Percentiles rank a stretch among this genome's conserved stretches.
These are phyloP conservation scores for Allolobophora icterica DNA, from an alignment of 2,888 invertebrate species.

Conservation along the genomic window DNA sequence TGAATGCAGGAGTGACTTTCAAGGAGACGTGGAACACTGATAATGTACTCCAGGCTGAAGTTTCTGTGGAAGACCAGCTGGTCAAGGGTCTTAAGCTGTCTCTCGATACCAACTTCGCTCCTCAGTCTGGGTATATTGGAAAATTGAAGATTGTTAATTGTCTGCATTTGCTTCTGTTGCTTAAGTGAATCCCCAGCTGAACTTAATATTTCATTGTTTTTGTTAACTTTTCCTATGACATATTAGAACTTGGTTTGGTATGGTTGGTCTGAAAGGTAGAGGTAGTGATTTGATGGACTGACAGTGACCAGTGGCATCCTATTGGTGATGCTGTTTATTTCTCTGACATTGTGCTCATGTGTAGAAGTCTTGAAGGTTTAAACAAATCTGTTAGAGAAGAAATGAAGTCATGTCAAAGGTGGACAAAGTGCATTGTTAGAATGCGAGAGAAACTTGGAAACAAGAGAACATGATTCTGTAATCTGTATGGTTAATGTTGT, in stretches of 20 bases:
- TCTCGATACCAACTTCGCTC: slow-evolving; percentile 90
- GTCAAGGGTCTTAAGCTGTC: slow-evolving; percentile 89
- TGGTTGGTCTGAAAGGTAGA: not conserved
- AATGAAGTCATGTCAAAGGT: not conserved
- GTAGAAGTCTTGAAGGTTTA: not conserved
- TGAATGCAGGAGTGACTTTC: slow-evolving; percentile 77
- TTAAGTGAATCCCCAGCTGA: not conserved
- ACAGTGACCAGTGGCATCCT: too few species aligned
- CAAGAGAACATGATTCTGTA: not conserved
- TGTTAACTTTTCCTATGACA: not conserved
- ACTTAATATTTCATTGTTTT: slow-evolving; percentile 13
- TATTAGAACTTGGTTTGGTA: not conserved
- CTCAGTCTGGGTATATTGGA: slow-evolving; percentile 83
- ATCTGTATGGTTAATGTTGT: not conserved
- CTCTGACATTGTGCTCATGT: not conserved
- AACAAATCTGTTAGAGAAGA: not conserved
- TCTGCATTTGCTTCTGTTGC: not conserved
- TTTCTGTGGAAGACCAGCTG: slow-evolving; percentile 88
- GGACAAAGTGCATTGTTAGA: not conserved
- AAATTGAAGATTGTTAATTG: not conserved
- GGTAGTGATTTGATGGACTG: not conserved
- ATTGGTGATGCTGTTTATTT: not conserved
- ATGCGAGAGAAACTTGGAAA: not conserved
- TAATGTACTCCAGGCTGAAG: slow-evolving; percentile 86
- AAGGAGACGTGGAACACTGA: slow-evolving; percentile 99